Evolutionary conservation across 2,113 vertebrate species (phyloP).

Genomic region (Eira barbara): DNA sequence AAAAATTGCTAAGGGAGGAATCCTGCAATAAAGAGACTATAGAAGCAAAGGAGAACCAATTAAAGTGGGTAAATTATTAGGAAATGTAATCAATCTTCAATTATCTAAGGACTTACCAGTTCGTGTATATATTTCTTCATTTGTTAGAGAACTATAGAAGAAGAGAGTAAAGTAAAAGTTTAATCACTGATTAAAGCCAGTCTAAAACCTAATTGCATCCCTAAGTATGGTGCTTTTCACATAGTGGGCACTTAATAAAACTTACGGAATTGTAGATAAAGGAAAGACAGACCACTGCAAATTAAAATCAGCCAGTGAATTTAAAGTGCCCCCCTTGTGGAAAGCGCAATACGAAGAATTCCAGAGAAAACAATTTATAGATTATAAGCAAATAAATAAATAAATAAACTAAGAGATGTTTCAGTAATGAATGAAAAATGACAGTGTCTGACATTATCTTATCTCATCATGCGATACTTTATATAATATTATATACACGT

Average conservation of each 20-base stretch:
- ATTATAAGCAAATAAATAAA: not conserved
- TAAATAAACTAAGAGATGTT: not conserved
- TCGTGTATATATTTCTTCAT: constrained; percentile 19
- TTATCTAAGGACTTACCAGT: constrained; percentile 35
- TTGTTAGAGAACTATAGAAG: constrained; percentile 29
- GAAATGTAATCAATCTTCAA: constrained; percentile 53
- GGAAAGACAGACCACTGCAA: not conserved
- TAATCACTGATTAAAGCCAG: constrained; percentile 45
- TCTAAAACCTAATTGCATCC: constrained; percentile 44
- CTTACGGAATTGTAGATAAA: constrained; percentile 17
- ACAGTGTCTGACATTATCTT: not conserved
- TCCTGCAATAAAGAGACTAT: not conserved
- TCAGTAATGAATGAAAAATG: not conserved
- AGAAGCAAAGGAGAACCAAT: constrained; percentile 36
- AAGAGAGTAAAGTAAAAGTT: constrained; percentile 37
- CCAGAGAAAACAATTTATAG: not conserved
- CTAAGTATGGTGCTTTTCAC: constrained; percentile 40
- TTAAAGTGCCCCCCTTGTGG: not conserved
- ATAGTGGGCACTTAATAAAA: constrained; percentile 49
- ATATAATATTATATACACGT: not conserved
- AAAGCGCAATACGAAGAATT: not conserved
- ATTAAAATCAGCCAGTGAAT: constrained; percentile 27
- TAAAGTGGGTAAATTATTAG: constrained; percentile 47
- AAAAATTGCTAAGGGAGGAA: constrained; percentile 6
- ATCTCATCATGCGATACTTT: not conserved